Percentiles rank a stretch among this genome's conserved stretches.
These are phyloP conservation scores for Sciurus vulgaris DNA, from an alignment of 2,797 vertebrate species.

Conservation along the genomic window DNA sequence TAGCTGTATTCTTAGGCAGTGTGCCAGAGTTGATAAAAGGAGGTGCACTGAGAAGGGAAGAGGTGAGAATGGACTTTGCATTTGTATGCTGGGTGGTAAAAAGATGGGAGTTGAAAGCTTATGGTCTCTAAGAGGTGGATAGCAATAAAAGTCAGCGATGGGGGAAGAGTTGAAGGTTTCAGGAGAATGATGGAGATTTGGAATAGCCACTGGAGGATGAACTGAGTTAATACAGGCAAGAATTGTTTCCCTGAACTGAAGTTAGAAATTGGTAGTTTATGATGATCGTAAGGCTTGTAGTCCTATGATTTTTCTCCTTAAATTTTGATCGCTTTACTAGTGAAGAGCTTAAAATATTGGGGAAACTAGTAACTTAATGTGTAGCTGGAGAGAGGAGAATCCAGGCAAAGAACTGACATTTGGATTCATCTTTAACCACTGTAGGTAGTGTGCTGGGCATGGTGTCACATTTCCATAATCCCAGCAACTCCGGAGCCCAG, in stretches of 20 bases:
- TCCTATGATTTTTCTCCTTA: neutral
- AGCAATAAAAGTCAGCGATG: neutral
- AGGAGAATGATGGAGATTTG: neutral
- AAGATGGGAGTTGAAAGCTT: neutral
- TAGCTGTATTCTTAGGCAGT: neutral
- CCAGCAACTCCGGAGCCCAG: too few species aligned
- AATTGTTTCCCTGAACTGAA: neutral
- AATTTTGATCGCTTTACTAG: neutral
- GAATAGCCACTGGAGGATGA: neutral
- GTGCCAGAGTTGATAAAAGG: neutral
- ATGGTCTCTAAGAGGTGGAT: neutral
- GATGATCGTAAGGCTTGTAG: neutral
- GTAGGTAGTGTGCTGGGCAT: neutral
- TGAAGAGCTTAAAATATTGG: neutral
- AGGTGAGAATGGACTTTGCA: neutral
- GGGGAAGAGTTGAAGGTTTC: neutral
- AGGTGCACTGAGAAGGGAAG: neutral
- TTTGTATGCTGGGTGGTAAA: neutral
- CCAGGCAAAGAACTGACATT: neutral
- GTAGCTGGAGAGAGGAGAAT: neutral
- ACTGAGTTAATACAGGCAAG: neutral
- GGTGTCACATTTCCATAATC: too few species aligned
- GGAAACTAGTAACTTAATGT: neutral
- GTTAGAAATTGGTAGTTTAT: constrained; percentile 10
- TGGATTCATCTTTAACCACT: neutral